Base-by-base conservation (phyloP, 2,113 vertebrate species). In the Hipposideros armiger region DNA sequence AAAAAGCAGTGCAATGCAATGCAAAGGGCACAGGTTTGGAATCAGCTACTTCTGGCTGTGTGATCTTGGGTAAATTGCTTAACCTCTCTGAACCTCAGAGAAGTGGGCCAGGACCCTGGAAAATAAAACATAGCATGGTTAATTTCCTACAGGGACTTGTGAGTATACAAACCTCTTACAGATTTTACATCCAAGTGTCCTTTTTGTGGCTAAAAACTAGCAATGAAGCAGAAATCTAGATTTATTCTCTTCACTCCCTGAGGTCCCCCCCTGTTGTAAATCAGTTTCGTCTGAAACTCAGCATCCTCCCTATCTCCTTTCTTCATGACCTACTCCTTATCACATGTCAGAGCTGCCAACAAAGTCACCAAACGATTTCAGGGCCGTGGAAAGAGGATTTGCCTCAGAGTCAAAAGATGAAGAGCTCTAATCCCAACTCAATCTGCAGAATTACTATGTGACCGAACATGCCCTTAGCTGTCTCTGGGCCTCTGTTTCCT, bases 61-160 rank as follows among this genome's bases (percentile, higher is more conserved):
- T 54, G 77, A 60, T 36, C 66, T 62, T 86, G 13, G 4, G 5
- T 77, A 81, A 94, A 77, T 5, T 72, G 11, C 45, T 91, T 82
- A 77, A 66, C 47, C 8, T 95, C 54, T 95, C 94, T 77, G 69
- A 86, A 62, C 32, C 73, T 77, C 47, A 82, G 30, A 85, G 9
- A 81, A 83, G 42, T 73, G 42, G 10, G 5, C 66, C 32, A 85
- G 26, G 32, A n/a, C 7, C n/a, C 90, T 56, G 91, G 78, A 82
- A 95, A 85, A 82, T n/a, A 19, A 88, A 80, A 72, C 2, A 60
- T 2, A 66, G 16, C 26, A 6, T 36, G 24, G 30, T 1, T 85
- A 58, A 93, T 67, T 70, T 87, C 87, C 74, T 60, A 56, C 4
- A 40, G 60, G 67, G 42, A 82, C 28, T 45, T 88, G 20, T 58